phyloP scores from a whole-genome alignment of 2,113 vertebrate species.

The Brevimyrus niger region DNA sequence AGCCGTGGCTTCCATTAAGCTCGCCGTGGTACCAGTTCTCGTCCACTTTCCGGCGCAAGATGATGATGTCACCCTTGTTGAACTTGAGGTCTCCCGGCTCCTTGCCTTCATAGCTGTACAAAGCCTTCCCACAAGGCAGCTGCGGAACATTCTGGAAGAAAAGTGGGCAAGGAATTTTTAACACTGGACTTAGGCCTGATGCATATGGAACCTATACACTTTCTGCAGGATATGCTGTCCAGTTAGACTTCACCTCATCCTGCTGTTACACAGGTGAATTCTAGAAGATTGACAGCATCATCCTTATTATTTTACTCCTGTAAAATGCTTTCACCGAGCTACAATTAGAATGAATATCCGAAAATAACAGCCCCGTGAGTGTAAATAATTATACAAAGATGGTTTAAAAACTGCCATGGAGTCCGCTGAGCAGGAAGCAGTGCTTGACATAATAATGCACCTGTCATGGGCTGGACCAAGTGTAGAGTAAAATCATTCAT shows the following conservation, averaged over 20 bases:
- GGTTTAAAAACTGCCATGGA: neutral
- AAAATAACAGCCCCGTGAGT: neutral
- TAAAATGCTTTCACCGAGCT: neutral
- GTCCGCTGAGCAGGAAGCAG: neutral
- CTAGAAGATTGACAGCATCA: neutral
- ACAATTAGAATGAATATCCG: neutral
- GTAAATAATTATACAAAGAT: neutral
- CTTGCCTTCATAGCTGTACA: constrained; percentile 90
- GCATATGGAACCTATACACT: neutral
- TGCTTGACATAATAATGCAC: neutral
- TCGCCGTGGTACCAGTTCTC: constrained; percentile 98
- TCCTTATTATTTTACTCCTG: neutral
- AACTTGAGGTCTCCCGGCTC: constrained; percentile 93
- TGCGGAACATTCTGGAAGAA: constrained; percentile 75
- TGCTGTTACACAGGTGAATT: neutral
- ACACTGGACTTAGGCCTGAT: too few relatives aligned
- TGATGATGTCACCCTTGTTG: constrained; percentile 90
- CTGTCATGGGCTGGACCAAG: neutral
- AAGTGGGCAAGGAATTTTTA: constrained; percentile 18
- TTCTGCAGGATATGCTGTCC: neutral
- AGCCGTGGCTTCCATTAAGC: constrained; percentile 83
- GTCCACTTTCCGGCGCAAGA: constrained; percentile 83
- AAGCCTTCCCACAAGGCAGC: constrained; percentile 86
- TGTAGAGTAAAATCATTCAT: neutral
- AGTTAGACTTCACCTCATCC: neutral